Evolutionary conservation across 92 coral and sea anemone genomes (phyloP).

Genomic region (Porites rus): DNA sequence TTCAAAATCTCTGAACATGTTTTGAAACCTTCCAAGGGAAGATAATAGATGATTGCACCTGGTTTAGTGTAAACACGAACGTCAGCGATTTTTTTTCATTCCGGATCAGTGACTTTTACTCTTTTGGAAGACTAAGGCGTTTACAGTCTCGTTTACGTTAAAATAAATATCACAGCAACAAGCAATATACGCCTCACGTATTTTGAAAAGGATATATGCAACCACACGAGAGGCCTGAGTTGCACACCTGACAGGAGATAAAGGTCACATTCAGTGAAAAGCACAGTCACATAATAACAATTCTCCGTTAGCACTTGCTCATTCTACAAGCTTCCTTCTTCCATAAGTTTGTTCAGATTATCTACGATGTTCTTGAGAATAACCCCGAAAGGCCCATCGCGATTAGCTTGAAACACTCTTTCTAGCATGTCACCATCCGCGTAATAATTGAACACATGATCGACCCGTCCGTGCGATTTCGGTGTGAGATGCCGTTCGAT

Average conservation of each 20-base stretch:
- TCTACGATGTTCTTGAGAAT: conserved; percentile 85
- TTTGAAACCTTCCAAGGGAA: conserved; percentile 2
- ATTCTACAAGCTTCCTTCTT: conserved; percentile 86
- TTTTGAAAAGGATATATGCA: conserved; percentile 45
- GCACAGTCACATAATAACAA: conserved; percentile 31
- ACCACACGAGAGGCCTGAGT: conserved; percentile 1
- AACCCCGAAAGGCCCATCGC: conserved; percentile 68
- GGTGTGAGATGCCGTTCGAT: conserved; percentile 87
- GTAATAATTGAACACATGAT: conserved; percentile 95
- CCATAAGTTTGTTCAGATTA: conserved; percentile 94
- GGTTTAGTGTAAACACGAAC: conserved; percentile 12
- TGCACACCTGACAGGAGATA: background rate
- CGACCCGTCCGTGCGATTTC: conserved; percentile 96
- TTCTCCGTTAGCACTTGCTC: background rate
- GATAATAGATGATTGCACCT: background rate
- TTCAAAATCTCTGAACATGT: background rate
- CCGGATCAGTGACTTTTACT: background rate
- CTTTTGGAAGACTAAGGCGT: background rate
- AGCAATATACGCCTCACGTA: conserved; percentile 36
- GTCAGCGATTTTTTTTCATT: background rate
- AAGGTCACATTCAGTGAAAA: conserved; percentile 28
- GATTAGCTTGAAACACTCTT: conserved; percentile 82
- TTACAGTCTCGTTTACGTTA: conserved; percentile 2
- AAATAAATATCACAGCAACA: conserved; percentile 43
- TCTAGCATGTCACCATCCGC: conserved; percentile 93